These are phyloP conservation scores for Erythrolamprus reginae DNA, from an alignment of 2,113 vertebrate genomes.

Conservation along the genomic window DNA sequence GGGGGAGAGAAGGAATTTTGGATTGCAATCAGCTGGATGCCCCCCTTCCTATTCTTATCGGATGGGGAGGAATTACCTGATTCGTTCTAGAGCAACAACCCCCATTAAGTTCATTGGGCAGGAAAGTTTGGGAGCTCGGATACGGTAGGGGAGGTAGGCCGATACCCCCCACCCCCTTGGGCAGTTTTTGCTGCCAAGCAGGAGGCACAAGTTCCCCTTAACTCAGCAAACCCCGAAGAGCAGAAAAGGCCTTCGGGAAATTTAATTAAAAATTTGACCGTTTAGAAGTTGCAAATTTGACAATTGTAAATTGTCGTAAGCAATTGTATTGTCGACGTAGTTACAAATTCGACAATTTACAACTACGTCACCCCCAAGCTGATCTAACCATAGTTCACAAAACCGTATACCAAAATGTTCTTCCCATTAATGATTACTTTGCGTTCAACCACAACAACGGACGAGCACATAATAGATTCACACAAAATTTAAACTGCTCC, in stretches of 20 bases:
- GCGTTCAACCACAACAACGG: too few species aligned
- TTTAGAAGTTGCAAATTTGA: too few species aligned
- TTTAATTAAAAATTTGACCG: too few species aligned
- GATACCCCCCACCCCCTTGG: not conserved
- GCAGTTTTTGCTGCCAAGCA: not conserved
- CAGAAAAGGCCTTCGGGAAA: not conserved
- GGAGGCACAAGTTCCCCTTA: not conserved
- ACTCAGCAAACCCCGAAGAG: not conserved
- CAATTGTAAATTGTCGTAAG: too few species aligned
- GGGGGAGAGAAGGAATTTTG: not conserved
- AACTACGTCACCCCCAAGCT: too few species aligned
- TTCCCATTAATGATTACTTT: too few species aligned
- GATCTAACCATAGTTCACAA: too few species aligned
- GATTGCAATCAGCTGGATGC: not conserved
- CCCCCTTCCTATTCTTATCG: not conserved
- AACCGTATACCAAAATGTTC: too few species aligned
- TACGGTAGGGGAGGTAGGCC: not conserved
- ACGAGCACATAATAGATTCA: too few species aligned
- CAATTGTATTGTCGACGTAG: too few species aligned
- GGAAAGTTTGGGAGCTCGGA: not conserved
- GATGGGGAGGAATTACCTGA: not conserved
- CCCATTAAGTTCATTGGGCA: not conserved
- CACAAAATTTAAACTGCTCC: too few species aligned
- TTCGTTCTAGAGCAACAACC: not conserved
- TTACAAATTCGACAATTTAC: too few species aligned